Evolutionary conservation across 2,888 invertebrate species (phyloP).

Genomic region (Heliconius ethilla): DNA sequence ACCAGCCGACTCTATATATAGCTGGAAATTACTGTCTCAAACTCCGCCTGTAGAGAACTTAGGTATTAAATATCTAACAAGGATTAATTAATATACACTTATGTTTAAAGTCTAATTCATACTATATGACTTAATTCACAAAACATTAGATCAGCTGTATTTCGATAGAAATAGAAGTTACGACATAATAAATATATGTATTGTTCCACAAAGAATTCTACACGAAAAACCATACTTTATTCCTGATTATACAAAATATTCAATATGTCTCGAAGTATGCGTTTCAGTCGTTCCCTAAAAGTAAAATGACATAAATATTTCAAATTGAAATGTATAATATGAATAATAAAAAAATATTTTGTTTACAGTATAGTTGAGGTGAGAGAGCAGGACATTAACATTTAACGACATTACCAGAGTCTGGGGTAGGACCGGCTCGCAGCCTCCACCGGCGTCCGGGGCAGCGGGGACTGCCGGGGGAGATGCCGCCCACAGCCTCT

Average conservation of each 20-base stretch:
- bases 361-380: constrained; percentile 31
- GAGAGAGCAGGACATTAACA: constrained; percentile 40
- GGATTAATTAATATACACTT: not conserved
- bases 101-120: too few relatives aligned
- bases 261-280: too few relatives aligned
- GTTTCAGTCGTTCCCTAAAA: not conserved
- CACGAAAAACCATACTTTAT: not conserved
- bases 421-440: constrained; percentile 42
- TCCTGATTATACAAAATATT: too few relatives aligned
- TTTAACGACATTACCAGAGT: constrained; percentile 42
- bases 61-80: not conserved
- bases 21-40: not conserved
- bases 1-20: not conserved
- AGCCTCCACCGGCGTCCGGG: constrained; percentile 39
- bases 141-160: not conserved
- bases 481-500: constrained; percentile 49
- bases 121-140: not conserved
- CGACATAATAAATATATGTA: not conserved
- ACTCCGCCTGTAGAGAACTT: not conserved
- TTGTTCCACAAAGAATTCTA: not conserved
- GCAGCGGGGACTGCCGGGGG: constrained; percentile 47
- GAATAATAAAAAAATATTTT: constrained; percentile 14
- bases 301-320: not conserved
- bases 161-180: not conserved
- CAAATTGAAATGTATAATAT: not conserved